Conservation (phyloP, 53 echinoderm and acorn worm species). For the Mesocentrotus franciscanus region DNA sequence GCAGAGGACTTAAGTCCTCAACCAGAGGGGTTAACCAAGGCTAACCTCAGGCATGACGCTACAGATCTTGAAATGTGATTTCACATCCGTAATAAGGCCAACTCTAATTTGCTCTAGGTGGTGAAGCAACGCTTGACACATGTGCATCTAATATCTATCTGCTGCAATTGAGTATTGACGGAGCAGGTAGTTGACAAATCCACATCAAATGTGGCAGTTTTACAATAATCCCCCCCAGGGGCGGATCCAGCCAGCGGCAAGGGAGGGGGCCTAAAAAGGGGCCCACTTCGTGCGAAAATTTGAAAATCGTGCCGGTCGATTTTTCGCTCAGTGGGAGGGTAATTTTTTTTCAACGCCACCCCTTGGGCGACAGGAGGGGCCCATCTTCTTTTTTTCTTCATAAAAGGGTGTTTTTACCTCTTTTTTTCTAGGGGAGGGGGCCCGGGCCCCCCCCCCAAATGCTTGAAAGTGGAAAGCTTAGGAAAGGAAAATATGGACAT, state of each 20-base stretch:
- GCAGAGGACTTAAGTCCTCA: background rate
- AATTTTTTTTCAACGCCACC: no score
- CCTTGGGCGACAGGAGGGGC: no score
- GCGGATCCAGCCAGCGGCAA: no score
- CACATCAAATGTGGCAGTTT: background rate
- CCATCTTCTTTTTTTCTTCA: no score
- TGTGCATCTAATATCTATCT: constrained; percentile 7
- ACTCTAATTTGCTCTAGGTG: constrained; percentile 15
- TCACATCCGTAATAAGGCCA: constrained; percentile 4
- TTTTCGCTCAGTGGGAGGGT: no score
- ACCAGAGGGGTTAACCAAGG: background rate
- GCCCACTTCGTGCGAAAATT: no score
- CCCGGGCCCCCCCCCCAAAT: no score
- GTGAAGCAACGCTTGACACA: constrained; percentile 2
- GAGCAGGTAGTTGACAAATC: constrained; percentile 4
- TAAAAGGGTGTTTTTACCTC: no score
- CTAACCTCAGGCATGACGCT: background rate
- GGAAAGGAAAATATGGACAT: background rate
- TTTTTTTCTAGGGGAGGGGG: no score
- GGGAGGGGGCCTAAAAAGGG: no score
- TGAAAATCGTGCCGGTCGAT: no score
- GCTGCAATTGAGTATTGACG: background rate
- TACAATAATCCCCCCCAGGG: background rate
- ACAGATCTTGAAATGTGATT: constrained; percentile 37
- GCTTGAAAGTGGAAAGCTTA: background rate